A percentile compares a stretch with the other conserved stretches of the same genome.
Evolutionary conservation across 2,888 invertebrate species (phyloP).

Genomic region (Tenthredo notha): DNA sequence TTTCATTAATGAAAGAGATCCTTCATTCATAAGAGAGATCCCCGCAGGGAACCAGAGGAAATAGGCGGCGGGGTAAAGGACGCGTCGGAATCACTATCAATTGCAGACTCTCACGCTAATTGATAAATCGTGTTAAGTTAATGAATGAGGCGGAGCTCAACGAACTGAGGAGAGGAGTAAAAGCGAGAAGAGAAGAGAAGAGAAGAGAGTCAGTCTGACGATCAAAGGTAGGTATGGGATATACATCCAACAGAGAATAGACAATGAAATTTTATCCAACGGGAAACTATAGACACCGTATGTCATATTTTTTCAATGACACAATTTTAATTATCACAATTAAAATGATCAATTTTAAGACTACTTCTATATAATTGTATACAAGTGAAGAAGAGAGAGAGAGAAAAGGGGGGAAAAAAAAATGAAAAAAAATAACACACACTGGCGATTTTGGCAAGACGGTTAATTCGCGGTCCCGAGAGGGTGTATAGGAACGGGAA

Average conservation of each 20-base stretch:
- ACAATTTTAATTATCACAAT: too few relatives aligned
- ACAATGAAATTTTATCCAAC: not conserved
- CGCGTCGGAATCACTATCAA: constrained; percentile 76
- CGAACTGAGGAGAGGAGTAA: constrained; percentile 58
- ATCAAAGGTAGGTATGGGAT: constrained; percentile 10
- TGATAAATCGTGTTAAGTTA: constrained; percentile 78
- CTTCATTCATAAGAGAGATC: constrained; percentile 28
- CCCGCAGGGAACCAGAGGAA: constrained; percentile 48
- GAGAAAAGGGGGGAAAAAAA: too few relatives aligned
- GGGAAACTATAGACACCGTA: not conserved
- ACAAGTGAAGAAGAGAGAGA: not conserved
- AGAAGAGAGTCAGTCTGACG: constrained; percentile 27
- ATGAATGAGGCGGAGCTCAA: constrained; percentile 72
- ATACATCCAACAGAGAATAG: not conserved
- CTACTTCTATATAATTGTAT: not conserved
- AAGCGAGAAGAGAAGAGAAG: constrained; percentile 36
- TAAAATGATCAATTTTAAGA: too few relatives aligned
- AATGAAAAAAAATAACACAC: not conserved
- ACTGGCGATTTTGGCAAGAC: constrained; percentile 37
- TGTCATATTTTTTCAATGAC: too few relatives aligned
- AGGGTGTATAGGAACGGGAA: constrained; percentile 25
- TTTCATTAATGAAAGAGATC: constrained; percentile 26
- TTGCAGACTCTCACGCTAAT: constrained; percentile 78
- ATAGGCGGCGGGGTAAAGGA: constrained; percentile 61
- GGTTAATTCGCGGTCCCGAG: constrained; percentile 48